Evolutionary conservation across 2,797 vertebrate genomes (phyloP).

Genomic region (Trematomus bernacchii): DNA sequence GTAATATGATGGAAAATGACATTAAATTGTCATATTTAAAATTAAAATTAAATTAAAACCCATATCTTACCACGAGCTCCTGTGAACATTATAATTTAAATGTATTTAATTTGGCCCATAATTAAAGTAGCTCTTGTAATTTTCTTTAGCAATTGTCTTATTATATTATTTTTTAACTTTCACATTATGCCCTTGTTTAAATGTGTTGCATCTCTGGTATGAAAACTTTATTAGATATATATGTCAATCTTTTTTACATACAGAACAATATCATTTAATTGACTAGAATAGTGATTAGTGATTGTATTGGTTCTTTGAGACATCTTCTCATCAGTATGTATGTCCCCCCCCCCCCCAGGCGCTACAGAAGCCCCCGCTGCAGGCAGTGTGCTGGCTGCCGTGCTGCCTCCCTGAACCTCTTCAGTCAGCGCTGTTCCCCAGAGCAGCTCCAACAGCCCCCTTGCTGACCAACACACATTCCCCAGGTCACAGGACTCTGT

Average conservation of each 20-base stretch:
- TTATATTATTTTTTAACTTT: no score
- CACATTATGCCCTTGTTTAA: no score
- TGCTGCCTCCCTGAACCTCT: conserved; percentile 56
- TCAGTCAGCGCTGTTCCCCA: conserved; percentile 38
- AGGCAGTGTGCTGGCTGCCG: conserved; percentile 53
- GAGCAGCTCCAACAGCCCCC: conserved; percentile 11
- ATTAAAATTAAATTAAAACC: no score
- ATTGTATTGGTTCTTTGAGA: neutral
- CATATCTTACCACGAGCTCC: no score
- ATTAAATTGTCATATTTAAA: no score
- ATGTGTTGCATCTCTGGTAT: no score
- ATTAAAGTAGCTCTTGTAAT: no score
- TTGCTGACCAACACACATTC: conserved; percentile 34
- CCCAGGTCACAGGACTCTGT: conserved; percentile 45
- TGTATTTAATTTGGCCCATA: no score
- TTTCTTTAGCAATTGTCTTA: no score
- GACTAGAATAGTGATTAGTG: neutral
- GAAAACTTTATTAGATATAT: no score
- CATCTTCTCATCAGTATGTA: neutral
- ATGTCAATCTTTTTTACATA: neutral
- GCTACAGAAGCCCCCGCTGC: conserved; percentile 47
- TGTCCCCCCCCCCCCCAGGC: neutral
- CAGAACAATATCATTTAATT: neutral
- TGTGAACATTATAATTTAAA: no score
- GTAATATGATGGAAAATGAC: no score